A percentile compares a stretch with the other conserved stretches of the same genome.
Conservation (phyloP, 2,113 vertebrate species). For the Garra rufa region DNA sequence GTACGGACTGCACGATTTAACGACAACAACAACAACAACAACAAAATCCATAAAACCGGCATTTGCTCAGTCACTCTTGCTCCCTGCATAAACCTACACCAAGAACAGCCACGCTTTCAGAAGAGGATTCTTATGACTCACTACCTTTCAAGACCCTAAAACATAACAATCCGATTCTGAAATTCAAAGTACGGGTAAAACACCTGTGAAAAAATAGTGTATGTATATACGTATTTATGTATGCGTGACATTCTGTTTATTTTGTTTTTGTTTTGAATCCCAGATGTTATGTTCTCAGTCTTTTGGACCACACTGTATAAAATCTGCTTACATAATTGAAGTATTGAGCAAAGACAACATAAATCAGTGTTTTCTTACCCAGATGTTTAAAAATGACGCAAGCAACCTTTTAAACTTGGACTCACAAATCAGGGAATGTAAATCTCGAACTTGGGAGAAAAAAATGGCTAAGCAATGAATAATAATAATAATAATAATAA, state of each 20-base stretch:
- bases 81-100: background rate
- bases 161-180: background rate
- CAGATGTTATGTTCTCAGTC: background rate
- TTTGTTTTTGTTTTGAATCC: background rate
- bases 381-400: constrained; percentile 40
- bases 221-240: too few relatives aligned
- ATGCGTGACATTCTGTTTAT: background rate
- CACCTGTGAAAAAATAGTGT: too few relatives aligned
- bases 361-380: constrained; percentile 16
- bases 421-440: background rate
- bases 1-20: background rate
- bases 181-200: background rate
- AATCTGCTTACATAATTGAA: background rate
- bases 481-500: too few relatives aligned
- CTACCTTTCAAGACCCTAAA: background rate
- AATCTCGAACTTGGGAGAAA: constrained; percentile 49
- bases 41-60: constrained; percentile 19
- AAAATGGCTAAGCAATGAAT: background rate
- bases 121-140: background rate
- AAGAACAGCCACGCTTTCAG: background rate
- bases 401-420: constrained; percentile 39
- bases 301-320: background rate
- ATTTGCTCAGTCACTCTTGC: background rate
- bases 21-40: constrained; percentile 36
- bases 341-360: background rate